Base-by-base conservation (phyloP, 2,888 invertebrate species). In the Agrotis puta region DNA sequence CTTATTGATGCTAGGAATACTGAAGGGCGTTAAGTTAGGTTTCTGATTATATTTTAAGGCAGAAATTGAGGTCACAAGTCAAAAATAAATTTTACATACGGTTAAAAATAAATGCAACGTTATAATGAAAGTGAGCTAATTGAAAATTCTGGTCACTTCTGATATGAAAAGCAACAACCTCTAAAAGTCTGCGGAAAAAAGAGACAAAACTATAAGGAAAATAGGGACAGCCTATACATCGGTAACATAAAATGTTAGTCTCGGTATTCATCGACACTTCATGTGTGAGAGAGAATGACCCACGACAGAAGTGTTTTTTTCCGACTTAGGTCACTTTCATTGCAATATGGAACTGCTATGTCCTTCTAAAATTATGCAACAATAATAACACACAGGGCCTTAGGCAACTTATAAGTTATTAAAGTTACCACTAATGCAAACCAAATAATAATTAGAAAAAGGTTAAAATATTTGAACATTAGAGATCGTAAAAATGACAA, bases 1-100 rank as follows among this genome's bases (percentile, higher is more conserved):
- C 45, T 83, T 4, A 64, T 87, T 22, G 87, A 87, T 64, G 70
- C 81, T 50, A 83, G 79, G 24, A 85, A 76, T 33, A 78, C 75
- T 14, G 70, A 77, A 18, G 73, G 63, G 9, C 68, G 54, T 27
- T 79, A 79, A 50, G 56, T 59, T 68, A 24, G 9, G 3, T 33
- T 56, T 6, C 24, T 33, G 3, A n/a, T n/a, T 0, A 18, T 5
- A 54, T 27, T 27, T n/a, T 11, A 11, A 4, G 18, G 18, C 54
- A 54, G 11, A 16, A 56, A 33, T 56, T 11, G 9, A 11, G 27
- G 33, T 33, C 33, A 56, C n/a, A 14, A 5, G n/a, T 13, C 11
- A 54, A 54, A n/a, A n/a, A 33, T 1, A n/a, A 4, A 13, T 9
- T 6, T 4, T 54, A 2, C 5, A 27, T 27, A 54, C 5, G 33